Evolutionary conservation across 2,113 vertebrate genomes (phyloP).

Genomic region (Eolophus roseicapilla): DNA sequence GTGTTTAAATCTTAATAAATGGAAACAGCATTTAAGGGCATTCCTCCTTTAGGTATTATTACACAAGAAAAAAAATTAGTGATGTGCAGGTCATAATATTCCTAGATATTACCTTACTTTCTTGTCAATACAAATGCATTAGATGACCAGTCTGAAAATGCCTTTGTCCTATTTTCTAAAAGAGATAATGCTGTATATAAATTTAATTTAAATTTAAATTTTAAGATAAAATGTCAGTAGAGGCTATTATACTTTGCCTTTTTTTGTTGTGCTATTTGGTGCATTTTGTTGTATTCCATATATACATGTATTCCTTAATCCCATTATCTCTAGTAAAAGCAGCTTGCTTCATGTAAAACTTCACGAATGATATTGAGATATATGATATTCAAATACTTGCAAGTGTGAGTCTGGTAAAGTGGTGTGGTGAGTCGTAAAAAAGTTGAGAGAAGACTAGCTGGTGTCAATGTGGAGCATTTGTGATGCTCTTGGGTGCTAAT

Average conservation of each 20-base stretch:
- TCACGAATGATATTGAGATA: background rate
- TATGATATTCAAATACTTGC: fast-evolving
- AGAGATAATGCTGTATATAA: background rate
- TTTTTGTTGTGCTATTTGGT: background rate
- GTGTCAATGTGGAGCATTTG: fast-evolving
- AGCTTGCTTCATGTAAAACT: background rate
- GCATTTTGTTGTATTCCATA: background rate
- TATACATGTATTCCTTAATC: background rate
- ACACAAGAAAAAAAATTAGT: background rate
- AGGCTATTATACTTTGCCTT: background rate
- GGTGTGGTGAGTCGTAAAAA: background rate
- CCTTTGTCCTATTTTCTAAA: background rate
- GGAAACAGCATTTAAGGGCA: background rate
- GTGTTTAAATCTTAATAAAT: background rate
- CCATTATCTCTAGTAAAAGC: background rate
- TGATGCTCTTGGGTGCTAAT: background rate
- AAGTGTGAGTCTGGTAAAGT: fast-evolving
- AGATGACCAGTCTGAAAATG: background rate
- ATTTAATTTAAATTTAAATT: no score
- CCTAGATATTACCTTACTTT: background rate
- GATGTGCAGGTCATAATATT: background rate
- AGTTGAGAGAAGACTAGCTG: background rate
- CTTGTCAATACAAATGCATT: background rate
- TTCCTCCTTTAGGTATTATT: background rate
- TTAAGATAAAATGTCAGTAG: background rate